These are phyloP conservation scores for Microctonus hyperodae DNA, from an alignment of 2,888 invertebrate species.

Conservation along the genomic window DNA sequence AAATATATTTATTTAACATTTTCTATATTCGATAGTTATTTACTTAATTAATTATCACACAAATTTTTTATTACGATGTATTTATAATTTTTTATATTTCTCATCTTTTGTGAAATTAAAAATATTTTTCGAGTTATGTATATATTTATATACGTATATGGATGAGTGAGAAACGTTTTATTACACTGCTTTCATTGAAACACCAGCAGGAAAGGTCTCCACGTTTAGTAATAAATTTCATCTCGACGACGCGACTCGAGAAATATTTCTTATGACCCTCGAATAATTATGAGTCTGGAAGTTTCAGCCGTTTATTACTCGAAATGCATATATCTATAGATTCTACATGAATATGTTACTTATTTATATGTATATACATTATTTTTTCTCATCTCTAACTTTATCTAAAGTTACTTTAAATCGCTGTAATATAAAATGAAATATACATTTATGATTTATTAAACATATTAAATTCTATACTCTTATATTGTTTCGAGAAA, in stretches of 20 bases:
- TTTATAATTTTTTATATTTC: too few species aligned
- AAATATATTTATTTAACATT: neutral
- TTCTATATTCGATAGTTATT: neutral
- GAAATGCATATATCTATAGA: neutral
- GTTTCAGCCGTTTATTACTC: neutral
- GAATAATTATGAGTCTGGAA: constrained; percentile 10
- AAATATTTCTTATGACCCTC: constrained; percentile 11
- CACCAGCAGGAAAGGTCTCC: neutral
- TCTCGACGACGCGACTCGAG: neutral
- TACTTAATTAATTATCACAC: too few species aligned
- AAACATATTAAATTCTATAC: neutral
- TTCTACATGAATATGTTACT: neutral
- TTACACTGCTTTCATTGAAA: neutral
- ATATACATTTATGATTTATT: neutral
- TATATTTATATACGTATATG: neutral
- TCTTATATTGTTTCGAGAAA: neutral
- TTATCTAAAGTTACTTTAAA: neutral
- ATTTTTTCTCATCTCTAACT: neutral
- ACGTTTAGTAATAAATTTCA: neutral
- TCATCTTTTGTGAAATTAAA: too few species aligned
- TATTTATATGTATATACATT: too few species aligned
- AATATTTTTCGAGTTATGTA: too few species aligned
- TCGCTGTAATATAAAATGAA: neutral
- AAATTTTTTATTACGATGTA: too few species aligned
- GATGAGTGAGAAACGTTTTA: neutral